phyloP scores from a whole-genome alignment of 2,113 vertebrate species.

The Rattus rattus region DNA sequence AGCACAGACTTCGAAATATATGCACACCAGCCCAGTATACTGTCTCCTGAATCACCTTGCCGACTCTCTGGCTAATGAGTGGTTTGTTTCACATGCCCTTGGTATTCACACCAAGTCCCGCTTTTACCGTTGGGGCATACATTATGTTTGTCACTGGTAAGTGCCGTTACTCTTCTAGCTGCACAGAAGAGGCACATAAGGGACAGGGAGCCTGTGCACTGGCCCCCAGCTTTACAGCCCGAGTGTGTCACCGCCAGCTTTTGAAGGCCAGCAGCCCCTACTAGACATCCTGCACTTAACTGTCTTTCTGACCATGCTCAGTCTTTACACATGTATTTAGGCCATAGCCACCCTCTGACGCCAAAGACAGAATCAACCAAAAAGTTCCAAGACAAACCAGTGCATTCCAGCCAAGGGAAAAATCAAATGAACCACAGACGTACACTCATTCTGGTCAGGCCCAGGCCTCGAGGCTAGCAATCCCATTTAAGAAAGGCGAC shows the following conservation, averaged over 20 bases:
- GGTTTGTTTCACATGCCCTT: neutral
- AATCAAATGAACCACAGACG: neutral
- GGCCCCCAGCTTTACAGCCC: too few relatives aligned
- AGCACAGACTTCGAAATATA: neutral
- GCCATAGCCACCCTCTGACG: neutral
- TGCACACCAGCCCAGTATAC: neutral
- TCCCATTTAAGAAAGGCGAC: conserved; percentile 4
- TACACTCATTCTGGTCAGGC: neutral
- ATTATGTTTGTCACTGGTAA: neutral
- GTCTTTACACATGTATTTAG: neutral
- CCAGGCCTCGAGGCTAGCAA: neutral
- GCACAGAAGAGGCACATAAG: neutral
- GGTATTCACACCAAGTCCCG: neutral
- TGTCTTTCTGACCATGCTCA: neutral
- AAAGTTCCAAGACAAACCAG: conserved; percentile 11
- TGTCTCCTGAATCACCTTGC: neutral
- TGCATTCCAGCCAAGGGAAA: neutral
- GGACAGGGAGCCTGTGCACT: neutral
- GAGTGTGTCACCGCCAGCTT: too few relatives aligned
- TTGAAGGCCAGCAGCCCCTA: neutral
- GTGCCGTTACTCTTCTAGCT: neutral
- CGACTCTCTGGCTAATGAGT: neutral
- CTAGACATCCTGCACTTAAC: neutral
- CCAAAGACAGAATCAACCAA: conserved; percentile 6
- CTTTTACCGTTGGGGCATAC: conserved; percentile 4